Evolutionary conservation across 2,113 vertebrate species (phyloP).

Genomic region (Formicarius rufipectus): DNA sequence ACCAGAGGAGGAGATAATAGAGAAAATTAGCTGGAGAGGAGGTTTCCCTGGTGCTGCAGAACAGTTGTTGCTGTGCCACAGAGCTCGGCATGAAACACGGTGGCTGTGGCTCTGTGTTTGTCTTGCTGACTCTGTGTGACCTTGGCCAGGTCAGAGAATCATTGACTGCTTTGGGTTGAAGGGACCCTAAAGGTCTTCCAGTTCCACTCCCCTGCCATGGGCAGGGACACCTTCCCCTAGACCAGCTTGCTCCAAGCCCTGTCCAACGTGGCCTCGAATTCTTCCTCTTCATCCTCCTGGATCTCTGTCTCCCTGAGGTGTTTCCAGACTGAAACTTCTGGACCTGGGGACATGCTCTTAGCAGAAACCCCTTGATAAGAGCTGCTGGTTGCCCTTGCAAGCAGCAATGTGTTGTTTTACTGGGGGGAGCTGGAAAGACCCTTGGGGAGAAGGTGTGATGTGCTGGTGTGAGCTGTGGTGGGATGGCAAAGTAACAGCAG

Average conservation of each 20-base stretch:
- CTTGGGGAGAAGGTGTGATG: not conserved
- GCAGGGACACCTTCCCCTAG: not conserved
- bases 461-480: rapidly evolving
- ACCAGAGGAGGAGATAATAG: not conserved
- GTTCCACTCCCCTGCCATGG: not conserved
- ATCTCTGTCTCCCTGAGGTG: not conserved
- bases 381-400: not conserved
- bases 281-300: not conserved
- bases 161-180: not conserved
- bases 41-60: not conserved
- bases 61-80: not conserved
- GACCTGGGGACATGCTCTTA: not conserved
- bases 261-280: not conserved
- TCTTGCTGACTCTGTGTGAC: not conserved
- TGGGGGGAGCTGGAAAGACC: not conserved
- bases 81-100: not conserved
- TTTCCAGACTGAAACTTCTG: not conserved
- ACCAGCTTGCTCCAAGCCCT: not conserved
- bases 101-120: not conserved
- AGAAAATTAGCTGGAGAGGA: not conserved
- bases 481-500: not conserved
- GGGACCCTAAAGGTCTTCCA: not conserved
- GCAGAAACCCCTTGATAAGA: not conserved
- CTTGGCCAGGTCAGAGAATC: not conserved
- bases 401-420: not conserved